Evolutionary conservation across 2,888 invertebrate species (phyloP), one percentile per base, ranked within the genome.

Genomic region (Resseliella maxima): DNA sequence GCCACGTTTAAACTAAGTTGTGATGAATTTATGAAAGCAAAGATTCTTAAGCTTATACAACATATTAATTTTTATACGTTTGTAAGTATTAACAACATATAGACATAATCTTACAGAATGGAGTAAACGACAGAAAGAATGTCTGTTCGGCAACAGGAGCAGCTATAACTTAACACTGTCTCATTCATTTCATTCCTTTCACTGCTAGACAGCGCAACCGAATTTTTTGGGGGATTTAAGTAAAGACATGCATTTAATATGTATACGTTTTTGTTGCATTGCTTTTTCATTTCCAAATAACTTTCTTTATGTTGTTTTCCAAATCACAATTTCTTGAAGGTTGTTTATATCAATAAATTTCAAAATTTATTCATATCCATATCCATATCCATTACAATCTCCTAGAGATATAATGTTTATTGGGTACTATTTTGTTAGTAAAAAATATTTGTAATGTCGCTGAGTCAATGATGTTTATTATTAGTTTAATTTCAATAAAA

Each of bases 261-360:
- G 72, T 35, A 72, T 72, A 72, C 72, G 35, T 35, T 31, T 72
- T 72, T 15, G 31, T 31, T 31, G 15, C 31, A 31, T 72, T 15
- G 72, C 72, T 72, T 72, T 35, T 72, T 72, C 72, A 72, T 72
- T 15, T 72, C 31, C 31, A 72, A 27, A 24, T 27, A 8, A 59
- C 6, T 24, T 59, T 59, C 3, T 18, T n/a, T 8, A n/a, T 6
- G 59, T 59, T 27, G 59, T 12, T 59, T 24, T 59, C 24, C 12
- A 2, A 24, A 24, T 24, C 24, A 18, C 24, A 8, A 18, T 50
- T 2, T 15, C 18, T 18, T 31, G 72, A 31, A 31, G 72, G 72
- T 72, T 72, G 72, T 72, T 31, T 72, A 31, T 15, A 72, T 72
- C 15, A 72, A 72, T 72, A 72, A 72, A 72, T 72, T 72, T 72